Conservation (phyloP, 2,797 vertebrate genomes). For the Fistularia tabacaria region DNA sequence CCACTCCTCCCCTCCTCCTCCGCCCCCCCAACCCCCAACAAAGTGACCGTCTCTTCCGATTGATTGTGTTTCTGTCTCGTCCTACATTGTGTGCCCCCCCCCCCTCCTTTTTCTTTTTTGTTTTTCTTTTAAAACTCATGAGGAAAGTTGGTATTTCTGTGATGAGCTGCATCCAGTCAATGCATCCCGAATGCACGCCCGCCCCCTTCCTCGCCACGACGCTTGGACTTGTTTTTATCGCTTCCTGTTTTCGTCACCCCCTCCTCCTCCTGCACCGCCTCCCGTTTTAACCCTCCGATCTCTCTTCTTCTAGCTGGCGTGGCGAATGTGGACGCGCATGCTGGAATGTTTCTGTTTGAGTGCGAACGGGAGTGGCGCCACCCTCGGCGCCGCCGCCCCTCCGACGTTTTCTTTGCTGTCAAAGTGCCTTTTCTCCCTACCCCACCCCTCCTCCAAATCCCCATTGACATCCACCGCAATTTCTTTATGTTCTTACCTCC, state of each 20-base stretch:
- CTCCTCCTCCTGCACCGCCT: too few relatives aligned
- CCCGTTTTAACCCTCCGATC: too few relatives aligned
- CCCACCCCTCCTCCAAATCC: conserved; percentile 51
- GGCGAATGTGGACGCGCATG: conserved; percentile 19
- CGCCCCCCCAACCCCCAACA: neutral
- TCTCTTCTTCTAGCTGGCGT: too few relatives aligned
- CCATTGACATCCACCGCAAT: conserved; percentile 62
- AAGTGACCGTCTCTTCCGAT: too few relatives aligned
- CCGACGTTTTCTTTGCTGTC: conserved; percentile 88
- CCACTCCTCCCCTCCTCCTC: neutral
- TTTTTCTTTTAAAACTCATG: conserved; percentile 44
- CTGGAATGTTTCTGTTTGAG: neutral
- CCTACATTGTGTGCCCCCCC: too few relatives aligned
- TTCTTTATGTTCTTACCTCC: conserved; percentile 86
- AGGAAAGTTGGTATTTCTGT: conserved; percentile 44
- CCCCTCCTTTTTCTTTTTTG: too few relatives aligned
- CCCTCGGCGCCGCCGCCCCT: conserved; percentile 91
- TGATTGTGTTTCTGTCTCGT: conserved; percentile 37
- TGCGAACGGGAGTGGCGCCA: conserved; percentile 77
- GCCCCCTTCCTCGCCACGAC: too few relatives aligned
- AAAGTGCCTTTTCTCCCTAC: conserved; percentile 84
- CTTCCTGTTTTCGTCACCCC: conserved; percentile 12
- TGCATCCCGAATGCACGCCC: conserved; percentile 56
- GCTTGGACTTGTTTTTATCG: too few relatives aligned
- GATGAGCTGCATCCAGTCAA: conserved; percentile 23